phyloP scores from a whole-genome alignment of 2,113 vertebrate species.

The Clinocottus analis region DNA sequence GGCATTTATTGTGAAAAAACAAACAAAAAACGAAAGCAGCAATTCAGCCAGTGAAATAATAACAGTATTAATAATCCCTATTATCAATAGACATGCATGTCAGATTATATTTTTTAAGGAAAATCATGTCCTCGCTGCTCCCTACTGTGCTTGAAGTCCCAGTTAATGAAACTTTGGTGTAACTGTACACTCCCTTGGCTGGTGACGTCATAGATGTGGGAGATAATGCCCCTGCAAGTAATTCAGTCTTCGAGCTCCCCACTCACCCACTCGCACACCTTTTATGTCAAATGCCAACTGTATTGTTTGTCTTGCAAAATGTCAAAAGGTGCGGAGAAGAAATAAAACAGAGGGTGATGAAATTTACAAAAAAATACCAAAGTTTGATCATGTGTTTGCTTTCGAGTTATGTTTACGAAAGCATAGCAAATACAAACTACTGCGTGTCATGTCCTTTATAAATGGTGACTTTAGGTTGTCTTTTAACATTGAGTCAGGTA shows the following conservation, averaged over 20 bases:
- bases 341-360: slow-evolving; percentile 16
- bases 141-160: slow-evolving; percentile 13
- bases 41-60: not conserved
- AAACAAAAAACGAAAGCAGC: slow-evolving; percentile 8
- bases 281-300: slow-evolving; percentile 60
- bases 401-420: not conserved
- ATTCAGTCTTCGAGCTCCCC: slow-evolving; percentile 43
- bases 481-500: not conserved
- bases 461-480: not conserved
- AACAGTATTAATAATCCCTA: not conserved
- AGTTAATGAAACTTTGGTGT: slow-evolving; percentile 49
- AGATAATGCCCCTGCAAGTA: slow-evolving; percentile 43
- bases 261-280: slow-evolving; percentile 38
- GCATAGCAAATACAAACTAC: not conserved
- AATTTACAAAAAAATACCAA: slow-evolving; percentile 42
- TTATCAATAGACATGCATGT: slow-evolving; percentile 14
- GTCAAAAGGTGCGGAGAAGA: slow-evolving; percentile 53
- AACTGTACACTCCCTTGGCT: slow-evolving; percentile 39
- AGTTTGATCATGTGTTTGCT: slow-evolving; percentile 8
- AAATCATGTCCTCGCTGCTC: slow-evolving; percentile 7
- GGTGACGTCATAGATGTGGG: slow-evolving; percentile 51
- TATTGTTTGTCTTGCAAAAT: slow-evolving; percentile 59
- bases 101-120: slow-evolving; percentile 33
- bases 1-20: not conserved
- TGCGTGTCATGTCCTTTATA: not conserved